phyloP scores from a whole-genome alignment of 2,888 invertebrate genomes.

The Linyphia triangularis region DNA sequence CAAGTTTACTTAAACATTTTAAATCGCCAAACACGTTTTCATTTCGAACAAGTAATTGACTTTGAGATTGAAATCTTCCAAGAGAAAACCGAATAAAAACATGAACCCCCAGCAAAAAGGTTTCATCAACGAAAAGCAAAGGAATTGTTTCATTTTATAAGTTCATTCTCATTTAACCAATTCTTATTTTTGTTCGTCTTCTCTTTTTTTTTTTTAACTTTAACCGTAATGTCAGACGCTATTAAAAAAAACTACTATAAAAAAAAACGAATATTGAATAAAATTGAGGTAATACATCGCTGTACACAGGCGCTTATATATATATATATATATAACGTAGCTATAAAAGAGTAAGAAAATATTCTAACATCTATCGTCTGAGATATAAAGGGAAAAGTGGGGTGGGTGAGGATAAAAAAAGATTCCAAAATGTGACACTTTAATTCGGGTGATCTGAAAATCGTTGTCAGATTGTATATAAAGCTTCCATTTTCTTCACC shows the following conservation, averaged over 20 bases:
- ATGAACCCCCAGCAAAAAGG: background rate
- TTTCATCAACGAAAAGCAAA: conserved; percentile 12
- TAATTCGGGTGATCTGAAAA: conserved; percentile 73
- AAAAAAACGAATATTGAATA: conserved; percentile 63
- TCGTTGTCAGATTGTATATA: conserved; percentile 74
- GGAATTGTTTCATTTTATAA: conserved; percentile 42
- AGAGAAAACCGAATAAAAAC: conserved; percentile 1
- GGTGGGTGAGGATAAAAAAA: conserved; percentile 32
- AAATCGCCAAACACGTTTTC: conserved; percentile 63
- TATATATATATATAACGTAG: background rate
- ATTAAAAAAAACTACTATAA: conserved; percentile 39
- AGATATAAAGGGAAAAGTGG: conserved; percentile 13
- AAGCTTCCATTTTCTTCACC: conserved; percentile 68
- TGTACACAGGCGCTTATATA: conserved; percentile 21
- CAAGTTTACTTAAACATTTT: conserved; percentile 41
- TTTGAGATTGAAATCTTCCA: conserved; percentile 60
- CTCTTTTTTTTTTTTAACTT: background rate
- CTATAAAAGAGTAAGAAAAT: conserved; percentile 3
- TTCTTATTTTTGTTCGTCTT: background rate
- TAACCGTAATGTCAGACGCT: conserved; percentile 30
- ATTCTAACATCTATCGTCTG: background rate
- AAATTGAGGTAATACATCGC: conserved; percentile 73
- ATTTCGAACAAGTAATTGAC: conserved; percentile 66
- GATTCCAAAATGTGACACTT: conserved; percentile 74
- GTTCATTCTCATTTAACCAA: background rate